Base-by-base conservation (phyloP, 2,888 invertebrate species). In the Parelbella ahira region DNA sequence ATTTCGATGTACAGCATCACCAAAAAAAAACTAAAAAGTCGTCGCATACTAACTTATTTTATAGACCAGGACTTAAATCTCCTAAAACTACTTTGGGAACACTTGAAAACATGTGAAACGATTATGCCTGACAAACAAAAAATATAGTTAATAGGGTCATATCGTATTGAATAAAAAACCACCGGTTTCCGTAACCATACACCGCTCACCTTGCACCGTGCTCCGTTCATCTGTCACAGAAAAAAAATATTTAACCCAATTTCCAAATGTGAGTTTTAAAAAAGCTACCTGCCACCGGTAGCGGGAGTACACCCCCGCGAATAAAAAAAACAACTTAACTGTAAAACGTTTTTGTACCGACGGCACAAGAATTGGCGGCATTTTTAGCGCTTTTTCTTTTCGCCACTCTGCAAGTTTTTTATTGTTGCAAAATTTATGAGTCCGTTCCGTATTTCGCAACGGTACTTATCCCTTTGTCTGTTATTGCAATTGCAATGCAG, bases 171-270 rank as follows among this genome's bases (percentile, higher is more conserved):
- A 59, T 33, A 69, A 72, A 80, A 77, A 78, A 80, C 71, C 60
- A 27, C 34, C 21, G 34, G 82, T 82, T 84, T 81, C 87, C 87
- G 86, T 84, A 87, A 86, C 82, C 62, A 63, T 70, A 86, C 68
- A 77, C 83, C 72, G 68, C 68, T 79, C 80, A 81, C 84, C 83
- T 84, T 80, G 77, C 70, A 64, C 60, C 63, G 54, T 61, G 77
- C 70, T 64, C 60, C 63, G 54, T 61, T 80, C 82, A 73, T 71
- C 72, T 81, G 77, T 70, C 73, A 56, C 49, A 51, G 50, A 69
- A 75, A 63, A 61, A 78, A 77, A 80, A 75, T 51, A 53, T 63
- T 76, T 83, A 83, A 84, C 84, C 86, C 80, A 83, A 78, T 79
- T 82, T 74, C 68, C 70, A 68, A 60, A 69, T 68, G 65, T 60